Percentiles rank a stretch among this genome's conserved stretches.
Conservation (phyloP, 2,113 vertebrate species). For the Lophotis ruficrista region DNA sequence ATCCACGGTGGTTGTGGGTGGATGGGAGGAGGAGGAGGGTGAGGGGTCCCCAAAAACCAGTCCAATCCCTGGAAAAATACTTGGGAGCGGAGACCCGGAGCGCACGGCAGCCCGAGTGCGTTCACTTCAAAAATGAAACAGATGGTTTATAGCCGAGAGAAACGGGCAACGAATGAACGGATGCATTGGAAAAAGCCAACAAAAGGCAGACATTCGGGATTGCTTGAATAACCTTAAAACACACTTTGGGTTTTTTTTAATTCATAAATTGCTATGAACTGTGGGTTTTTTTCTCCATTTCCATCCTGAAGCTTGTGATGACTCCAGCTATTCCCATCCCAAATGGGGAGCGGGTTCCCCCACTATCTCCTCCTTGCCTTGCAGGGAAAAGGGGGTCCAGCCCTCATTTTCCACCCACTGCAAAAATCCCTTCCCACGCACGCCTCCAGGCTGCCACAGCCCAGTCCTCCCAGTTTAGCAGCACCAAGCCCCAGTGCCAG, state of each 20-base stretch:
- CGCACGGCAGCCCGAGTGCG: accelerated
- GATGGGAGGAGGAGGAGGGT: not conserved
- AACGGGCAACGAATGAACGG: not conserved
- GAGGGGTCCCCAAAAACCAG: accelerated
- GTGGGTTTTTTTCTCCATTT: accelerated
- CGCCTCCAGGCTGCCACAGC: not conserved
- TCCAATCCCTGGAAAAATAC: not conserved
- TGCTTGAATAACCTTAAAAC: not conserved
- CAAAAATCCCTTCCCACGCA: not conserved
- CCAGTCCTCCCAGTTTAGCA: not conserved
- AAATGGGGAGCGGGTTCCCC: accelerated
- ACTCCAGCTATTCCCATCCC: not conserved
- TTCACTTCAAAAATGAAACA: not conserved
- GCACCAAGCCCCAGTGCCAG: not conserved
- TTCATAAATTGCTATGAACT: not conserved
- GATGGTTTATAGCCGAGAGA: not conserved
- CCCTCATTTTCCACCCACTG: not conserved
- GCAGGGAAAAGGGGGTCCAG: not conserved
- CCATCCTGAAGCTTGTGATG: not conserved
- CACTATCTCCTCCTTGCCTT: accelerated
- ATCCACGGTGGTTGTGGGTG: accelerated
- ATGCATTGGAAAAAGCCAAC: not conserved
- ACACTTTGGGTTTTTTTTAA: not conserved
- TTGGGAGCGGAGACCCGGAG: not conserved
- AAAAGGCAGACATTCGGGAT: not conserved